Conservation (phyloP, 2,113 vertebrate species). For the Bubo scandiacus region DNA sequence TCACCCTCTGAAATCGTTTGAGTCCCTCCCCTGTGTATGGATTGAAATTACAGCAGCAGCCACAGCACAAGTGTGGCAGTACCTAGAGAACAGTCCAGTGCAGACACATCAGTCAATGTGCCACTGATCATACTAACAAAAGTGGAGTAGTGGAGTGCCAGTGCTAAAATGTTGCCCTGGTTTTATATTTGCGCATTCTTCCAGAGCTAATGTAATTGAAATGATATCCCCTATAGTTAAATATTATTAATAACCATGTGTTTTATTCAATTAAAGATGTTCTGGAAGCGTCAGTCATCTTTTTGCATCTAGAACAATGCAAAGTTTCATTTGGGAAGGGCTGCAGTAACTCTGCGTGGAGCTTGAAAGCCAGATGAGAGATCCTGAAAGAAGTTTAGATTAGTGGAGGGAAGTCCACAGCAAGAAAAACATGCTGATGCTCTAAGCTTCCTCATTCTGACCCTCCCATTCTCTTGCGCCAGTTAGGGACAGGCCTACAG, state of each 20-base stretch:
- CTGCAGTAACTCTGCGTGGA: not conserved
- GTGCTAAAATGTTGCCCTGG: not conserved
- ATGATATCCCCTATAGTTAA: not conserved
- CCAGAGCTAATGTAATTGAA: not conserved
- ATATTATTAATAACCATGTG: not conserved
- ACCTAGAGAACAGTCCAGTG: not conserved
- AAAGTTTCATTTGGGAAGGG: not conserved
- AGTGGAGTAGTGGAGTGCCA: not conserved
- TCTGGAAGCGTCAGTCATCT: not conserved
- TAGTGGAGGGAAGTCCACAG: not conserved
- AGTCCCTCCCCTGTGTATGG: not conserved
- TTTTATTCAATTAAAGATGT: not conserved
- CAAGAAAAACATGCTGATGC: not conserved
- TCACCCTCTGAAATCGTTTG: not conserved
- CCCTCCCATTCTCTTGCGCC: not conserved
- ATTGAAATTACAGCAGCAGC: not conserved
- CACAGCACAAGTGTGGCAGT: not conserved
- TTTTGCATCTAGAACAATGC: not conserved
- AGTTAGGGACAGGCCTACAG: not conserved
- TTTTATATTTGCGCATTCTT: not conserved
- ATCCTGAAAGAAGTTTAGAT: not conserved
- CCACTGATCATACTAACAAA: not conserved
- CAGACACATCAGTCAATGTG: conserved; percentile 5
- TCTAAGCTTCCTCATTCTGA: not conserved
- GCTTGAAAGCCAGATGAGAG: not conserved